These are phyloP conservation scores for Pseudotriccus pelzelni DNA, from an alignment of 2,797 vertebrate species.

Conservation along the genomic window DNA sequence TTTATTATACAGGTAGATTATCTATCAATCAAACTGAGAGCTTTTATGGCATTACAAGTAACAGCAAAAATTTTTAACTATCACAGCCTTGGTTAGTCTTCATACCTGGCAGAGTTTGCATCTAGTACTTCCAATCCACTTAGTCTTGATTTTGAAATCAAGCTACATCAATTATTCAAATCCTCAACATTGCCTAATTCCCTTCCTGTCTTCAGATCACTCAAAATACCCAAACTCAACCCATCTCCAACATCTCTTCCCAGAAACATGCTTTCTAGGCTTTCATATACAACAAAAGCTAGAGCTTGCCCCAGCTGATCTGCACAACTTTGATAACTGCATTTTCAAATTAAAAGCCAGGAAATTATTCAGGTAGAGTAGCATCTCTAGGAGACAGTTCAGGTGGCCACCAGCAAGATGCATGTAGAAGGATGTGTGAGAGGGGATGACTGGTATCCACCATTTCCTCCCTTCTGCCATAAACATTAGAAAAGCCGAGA, in stretches of 20 bases:
- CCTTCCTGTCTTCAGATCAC: background rate
- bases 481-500: background rate
- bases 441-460: slow-evolving; percentile 12
- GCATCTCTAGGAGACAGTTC: background rate
- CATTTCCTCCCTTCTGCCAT: slow-evolving; percentile 20
- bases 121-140: background rate
- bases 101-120: background rate
- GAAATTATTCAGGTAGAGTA: slow-evolving; percentile 32
- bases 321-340: background rate
- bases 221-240: background rate
- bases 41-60: background rate
- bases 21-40: background rate
- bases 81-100: background rate
- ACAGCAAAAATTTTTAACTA: background rate
- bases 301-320: background rate
- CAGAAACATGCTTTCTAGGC: slow-evolving; percentile 30
- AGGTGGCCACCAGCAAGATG: slow-evolving; percentile 3
- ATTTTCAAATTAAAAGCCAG: slow-evolving; percentile 30
- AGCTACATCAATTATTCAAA: background rate
- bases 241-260: background rate
- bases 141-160: background rate
- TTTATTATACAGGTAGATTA: background rate
- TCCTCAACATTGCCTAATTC: background rate
- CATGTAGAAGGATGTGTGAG: background rate
- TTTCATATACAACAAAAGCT: background rate